A percentile compares a stretch with the other conserved stretches of the same genome.
phyloP scores from a whole-genome alignment of 2,797 vertebrate genomes.

The Alcedo quadribrachys region DNA sequence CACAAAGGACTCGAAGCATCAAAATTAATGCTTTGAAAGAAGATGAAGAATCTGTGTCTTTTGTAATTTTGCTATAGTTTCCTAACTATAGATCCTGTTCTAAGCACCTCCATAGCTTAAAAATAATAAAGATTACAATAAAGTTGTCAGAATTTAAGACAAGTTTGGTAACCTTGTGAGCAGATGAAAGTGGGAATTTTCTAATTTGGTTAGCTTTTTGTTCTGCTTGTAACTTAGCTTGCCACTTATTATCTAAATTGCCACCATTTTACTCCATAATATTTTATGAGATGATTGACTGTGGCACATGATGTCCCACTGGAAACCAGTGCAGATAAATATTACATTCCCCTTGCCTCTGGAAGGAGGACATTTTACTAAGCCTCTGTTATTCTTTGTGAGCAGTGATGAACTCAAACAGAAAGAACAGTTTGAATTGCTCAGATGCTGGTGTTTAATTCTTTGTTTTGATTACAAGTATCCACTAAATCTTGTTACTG shows the following conservation, averaged over 20 bases:
- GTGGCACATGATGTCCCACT: neutral
- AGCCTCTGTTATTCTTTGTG: conserved; percentile 26
- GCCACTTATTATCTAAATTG: conserved; percentile 22
- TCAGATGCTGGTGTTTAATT: conserved; percentile 9
- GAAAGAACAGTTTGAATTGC: neutral
- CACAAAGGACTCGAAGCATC: neutral
- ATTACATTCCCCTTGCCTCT: conserved; percentile 11
- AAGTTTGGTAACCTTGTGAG: neutral
- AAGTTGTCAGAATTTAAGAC: neutral
- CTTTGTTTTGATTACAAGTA: conserved; percentile 47
- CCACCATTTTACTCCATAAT: neutral
- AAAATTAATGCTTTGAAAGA: conserved; percentile 38
- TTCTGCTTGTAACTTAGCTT: neutral
- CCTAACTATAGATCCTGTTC: neutral
- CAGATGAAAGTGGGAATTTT: conserved; percentile 4
- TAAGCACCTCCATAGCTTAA: neutral
- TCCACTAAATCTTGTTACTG: conserved; percentile 18
- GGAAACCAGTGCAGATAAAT: conserved; percentile 3
- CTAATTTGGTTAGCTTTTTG: neutral
- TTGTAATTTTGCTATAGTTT: conserved; percentile 10
- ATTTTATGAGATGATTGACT: conserved; percentile 52
- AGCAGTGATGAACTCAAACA: conserved; percentile 18
- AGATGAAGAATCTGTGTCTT: neutral
- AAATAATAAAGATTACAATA: neutral
- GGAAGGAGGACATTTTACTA: conserved; percentile 37